A percentile compares a stretch with the other conserved stretches of the same genome.
phyloP scores from a whole-genome alignment of 2,888 invertebrate genomes.

The Perithous albicinctus region DNA sequence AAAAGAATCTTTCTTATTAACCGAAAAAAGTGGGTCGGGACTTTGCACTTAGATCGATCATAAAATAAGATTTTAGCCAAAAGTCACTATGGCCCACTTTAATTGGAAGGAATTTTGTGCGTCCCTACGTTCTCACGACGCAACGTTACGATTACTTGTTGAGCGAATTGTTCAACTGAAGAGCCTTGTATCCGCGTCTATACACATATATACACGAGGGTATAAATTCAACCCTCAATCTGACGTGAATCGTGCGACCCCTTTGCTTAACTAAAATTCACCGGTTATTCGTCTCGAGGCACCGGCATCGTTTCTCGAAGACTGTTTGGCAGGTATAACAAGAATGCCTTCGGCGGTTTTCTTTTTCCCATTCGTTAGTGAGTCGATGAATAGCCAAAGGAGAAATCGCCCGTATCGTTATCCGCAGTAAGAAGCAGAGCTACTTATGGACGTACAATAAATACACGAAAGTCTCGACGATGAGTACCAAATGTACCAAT shows the following conservation, averaged over 20 bases:
- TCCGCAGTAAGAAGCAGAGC: neutral
- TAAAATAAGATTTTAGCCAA: too few relatives aligned
- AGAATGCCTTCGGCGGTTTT: slow-evolving; percentile 40
- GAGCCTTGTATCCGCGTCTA: slow-evolving; percentile 3
- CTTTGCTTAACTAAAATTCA: slow-evolving; percentile 26
- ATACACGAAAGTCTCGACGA: slow-evolving; percentile 4
- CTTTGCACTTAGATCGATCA: too few relatives aligned
- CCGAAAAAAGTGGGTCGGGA: too few relatives aligned
- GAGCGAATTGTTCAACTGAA: slow-evolving; percentile 4
- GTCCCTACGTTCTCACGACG: slow-evolving; percentile 33
- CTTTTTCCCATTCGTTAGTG: slow-evolving; percentile 33
- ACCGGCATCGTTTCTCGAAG: slow-evolving; percentile 38
- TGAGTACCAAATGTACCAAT: slow-evolving; percentile 44
- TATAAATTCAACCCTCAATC: slow-evolving; percentile 28
- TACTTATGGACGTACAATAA: slow-evolving; percentile 6
- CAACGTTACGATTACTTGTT: slow-evolving; percentile 12
- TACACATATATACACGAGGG: neutral
- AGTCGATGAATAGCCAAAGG: slow-evolving; percentile 7
- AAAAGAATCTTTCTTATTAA: too few relatives aligned
- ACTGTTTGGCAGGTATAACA: slow-evolving; percentile 50
- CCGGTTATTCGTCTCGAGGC: slow-evolving; percentile 35
- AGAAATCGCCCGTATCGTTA: slow-evolving; percentile 48
- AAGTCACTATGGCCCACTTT: too few relatives aligned
- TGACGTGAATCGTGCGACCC: slow-evolving; percentile 37
- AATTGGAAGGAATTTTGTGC: neutral